phyloP scores from a whole-genome alignment of 2,797 vertebrate species.

The Halcyon badia region DNA sequence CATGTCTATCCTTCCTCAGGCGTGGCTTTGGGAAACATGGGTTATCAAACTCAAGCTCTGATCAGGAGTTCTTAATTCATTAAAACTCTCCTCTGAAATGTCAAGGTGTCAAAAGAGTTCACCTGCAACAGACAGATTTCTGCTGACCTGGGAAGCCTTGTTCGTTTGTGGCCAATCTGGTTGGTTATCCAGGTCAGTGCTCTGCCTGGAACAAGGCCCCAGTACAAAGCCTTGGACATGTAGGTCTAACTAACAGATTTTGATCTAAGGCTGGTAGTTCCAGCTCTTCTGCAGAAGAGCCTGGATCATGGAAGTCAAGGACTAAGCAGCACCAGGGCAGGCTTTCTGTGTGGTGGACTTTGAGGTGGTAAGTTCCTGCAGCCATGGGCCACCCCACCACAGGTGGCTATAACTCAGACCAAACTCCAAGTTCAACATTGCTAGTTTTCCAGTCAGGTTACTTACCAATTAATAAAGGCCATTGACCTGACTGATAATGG shows the following conservation, averaged over 20 bases:
- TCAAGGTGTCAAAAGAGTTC: not conserved
- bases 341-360: not conserved
- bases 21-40: not conserved
- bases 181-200: not conserved
- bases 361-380: not conserved
- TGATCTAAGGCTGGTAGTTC: not conserved
- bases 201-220: not conserved
- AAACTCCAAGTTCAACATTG: not conserved
- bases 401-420: not conserved
- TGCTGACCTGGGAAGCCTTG: not conserved
- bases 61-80: not conserved
- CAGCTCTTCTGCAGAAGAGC: not conserved
- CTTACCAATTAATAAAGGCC: not conserved
- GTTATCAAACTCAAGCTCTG: not conserved
- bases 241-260: not conserved
- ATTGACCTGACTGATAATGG: not conserved
- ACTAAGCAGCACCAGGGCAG: not conserved
- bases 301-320: not conserved
- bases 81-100: not conserved
- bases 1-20: rapidly evolving
- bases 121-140: not conserved
- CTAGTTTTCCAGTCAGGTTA: not conserved
- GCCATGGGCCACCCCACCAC: not conserved
- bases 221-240: not conserved
- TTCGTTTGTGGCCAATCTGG: not conserved